Base-by-base conservation (phyloP, 2,797 vertebrate species). In the Halcyon chelicuti region DNA sequence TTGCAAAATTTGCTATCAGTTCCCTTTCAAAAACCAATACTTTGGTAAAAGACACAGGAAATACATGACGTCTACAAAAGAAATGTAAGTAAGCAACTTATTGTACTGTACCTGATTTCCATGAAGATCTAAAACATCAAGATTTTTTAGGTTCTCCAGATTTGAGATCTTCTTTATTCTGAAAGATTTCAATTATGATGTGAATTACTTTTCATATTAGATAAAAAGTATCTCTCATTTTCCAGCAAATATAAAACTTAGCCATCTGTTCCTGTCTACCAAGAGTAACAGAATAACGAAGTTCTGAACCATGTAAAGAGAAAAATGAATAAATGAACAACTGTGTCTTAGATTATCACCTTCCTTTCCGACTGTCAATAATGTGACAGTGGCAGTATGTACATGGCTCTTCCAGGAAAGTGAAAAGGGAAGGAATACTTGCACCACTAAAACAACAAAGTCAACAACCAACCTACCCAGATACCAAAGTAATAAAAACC, bases 71-170 rank as follows among this genome's bases (percentile, higher is more conserved):
- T 20, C 74, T 73, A 52, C n/a, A 47, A 9, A 51, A 70, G 12
- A 75, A 60, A 46, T 0, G 0, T 13, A 51, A 73, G 14, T 6
- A 31, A 72, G n/a, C 10, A 55, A 40, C 10, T 71, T 78, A 35
- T 15, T 71, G 22, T 44, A 89, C 37, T 22, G 77, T 98, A 99
- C 99, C 99, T 99, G 98, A 98, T 99, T 99, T 94, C 98, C 98
- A 93, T 99, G 99, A 66, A 99, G 98, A 96, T 99, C 99, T 98
- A 99, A 97, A 67, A 99, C 98, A 93, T 99, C 98, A 39, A 99
- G 99, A 93, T 98, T 98, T 95, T 97, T 98, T 83, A 99, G 97
- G 73, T 94, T 98, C 67, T 99, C 99, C 96, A 99, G 94, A 95
- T 98, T 98, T 92, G 98, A 97, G 77, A 99, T 99, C 94, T 98